Conservation (phyloP, 2,797 vertebrate species). For the Arctocebus calabarensis region DNA sequence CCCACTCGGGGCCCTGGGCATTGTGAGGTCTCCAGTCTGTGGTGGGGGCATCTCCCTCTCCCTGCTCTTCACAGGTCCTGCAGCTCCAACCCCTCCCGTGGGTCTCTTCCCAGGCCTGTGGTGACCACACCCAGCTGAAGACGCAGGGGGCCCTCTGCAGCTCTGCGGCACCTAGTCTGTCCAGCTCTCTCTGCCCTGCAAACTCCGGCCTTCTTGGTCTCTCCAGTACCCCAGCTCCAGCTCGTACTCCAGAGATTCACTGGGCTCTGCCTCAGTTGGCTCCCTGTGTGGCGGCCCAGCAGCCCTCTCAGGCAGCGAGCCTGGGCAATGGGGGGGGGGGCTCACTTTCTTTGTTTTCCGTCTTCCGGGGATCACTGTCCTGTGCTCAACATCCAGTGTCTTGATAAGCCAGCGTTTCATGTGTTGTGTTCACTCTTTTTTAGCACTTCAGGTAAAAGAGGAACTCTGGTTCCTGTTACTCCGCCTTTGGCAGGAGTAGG, state of each 20-base stretch:
- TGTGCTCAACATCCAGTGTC: not conserved
- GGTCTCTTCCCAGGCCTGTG: not conserved
- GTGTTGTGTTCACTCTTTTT: no score
- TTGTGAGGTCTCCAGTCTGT: no score
- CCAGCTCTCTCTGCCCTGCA: not conserved
- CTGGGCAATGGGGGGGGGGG: no score
- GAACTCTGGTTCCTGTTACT: fast-evolving
- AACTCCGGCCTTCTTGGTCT: not conserved
- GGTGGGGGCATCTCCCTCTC: not conserved
- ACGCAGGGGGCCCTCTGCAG: no score
- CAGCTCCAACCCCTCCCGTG: fast-evolving
- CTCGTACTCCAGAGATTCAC: no score
- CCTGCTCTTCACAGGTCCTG: not conserved
- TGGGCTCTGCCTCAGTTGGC: not conserved
- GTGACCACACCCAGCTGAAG: no score
- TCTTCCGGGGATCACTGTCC: no score
- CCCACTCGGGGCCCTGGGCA: fast-evolving
- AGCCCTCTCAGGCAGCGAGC: not conserved
- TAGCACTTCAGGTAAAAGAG: no score
- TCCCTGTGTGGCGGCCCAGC: no score
- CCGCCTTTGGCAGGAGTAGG: not conserved
- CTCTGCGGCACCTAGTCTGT: not conserved
- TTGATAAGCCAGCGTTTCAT: not conserved
- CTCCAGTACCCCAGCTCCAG: not conserved
- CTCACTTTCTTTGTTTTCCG: no score